A percentile compares a stretch with the other conserved stretches of the same genome.
phyloP scores from a whole-genome alignment of 2,797 vertebrate genomes.

The Anguilla megastoma region DNA sequence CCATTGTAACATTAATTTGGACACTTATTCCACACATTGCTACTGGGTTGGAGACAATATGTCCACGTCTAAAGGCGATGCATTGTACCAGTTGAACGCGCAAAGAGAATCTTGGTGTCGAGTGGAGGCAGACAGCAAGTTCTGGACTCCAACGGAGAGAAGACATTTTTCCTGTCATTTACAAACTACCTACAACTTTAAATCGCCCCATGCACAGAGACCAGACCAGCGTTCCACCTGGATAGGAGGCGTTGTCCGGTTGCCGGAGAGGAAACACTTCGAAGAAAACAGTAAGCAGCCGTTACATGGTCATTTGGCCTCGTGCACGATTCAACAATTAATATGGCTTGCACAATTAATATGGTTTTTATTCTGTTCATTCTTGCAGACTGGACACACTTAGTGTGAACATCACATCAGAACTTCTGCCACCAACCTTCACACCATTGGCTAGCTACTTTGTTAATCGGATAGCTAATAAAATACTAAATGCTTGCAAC shows the following conservation, averaged over 20 bases:
- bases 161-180: conserved; percentile 69
- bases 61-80: conserved; percentile 41
- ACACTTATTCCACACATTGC: neutral
- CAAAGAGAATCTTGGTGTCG: conserved; percentile 74
- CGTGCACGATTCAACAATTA: neutral
- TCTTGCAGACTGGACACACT: conserved; percentile 62
- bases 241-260: conserved; percentile 30
- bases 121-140: conserved; percentile 64
- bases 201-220: conserved; percentile 36
- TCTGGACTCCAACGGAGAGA: conserved; percentile 64
- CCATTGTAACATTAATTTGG: neutral
- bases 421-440: neutral
- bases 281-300: conserved; percentile 61
- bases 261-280: conserved; percentile 69
- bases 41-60: conserved; percentile 38
- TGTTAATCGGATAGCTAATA: neutral
- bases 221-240: conserved; percentile 48
- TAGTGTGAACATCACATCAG: conserved; percentile 49
- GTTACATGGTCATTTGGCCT: neutral
- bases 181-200: conserved; percentile 44
- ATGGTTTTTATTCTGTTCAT: conserved; percentile 3
- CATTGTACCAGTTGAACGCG: conserved; percentile 65
- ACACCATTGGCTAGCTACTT: neutral
- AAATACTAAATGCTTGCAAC: neutral
- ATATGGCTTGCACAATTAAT: neutral